Evolutionary conservation across 2,113 vertebrate genomes (phyloP).

Genomic region (Sander lucioperca): DNA sequence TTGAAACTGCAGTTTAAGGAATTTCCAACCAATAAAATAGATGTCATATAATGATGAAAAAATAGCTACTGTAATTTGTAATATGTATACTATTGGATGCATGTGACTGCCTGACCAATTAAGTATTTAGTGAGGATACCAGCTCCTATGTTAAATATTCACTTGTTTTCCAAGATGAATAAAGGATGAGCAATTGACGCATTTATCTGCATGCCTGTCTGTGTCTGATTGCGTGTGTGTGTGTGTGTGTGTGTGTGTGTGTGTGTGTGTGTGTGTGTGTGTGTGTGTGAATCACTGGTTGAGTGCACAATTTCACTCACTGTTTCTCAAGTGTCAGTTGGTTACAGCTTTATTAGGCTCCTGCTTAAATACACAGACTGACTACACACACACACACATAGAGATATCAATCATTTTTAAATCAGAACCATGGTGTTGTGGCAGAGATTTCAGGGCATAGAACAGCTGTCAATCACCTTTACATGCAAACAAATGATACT

Average conservation of each 20-base stretch:
- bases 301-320: conserved; percentile 37
- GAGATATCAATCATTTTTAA: too few species aligned
- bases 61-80: not conserved
- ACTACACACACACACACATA: not conserved
- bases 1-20: not conserved
- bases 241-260: not conserved
- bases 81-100: not conserved
- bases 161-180: conserved; percentile 84
- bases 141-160: conserved; percentile 82
- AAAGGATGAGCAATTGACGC: conserved; percentile 82
- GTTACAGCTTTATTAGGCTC: conserved; percentile 57
- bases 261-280: not conserved
- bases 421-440: too few species aligned
- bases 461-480: too few species aligned
- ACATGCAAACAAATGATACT: too few species aligned
- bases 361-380: conserved; percentile 36
- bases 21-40: not conserved
- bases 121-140: conserved; percentile 84
- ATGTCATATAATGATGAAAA: not conserved
- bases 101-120: conserved; percentile 76
- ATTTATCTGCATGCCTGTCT: conserved; percentile 51
- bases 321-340: conserved; percentile 11
- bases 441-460: too few species aligned
- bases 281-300: conserved; percentile 22
- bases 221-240: conserved; percentile 19